Evolutionary conservation across 2,797 vertebrate genomes (phyloP).

Genomic region (Sciaenops ocellatus): DNA sequence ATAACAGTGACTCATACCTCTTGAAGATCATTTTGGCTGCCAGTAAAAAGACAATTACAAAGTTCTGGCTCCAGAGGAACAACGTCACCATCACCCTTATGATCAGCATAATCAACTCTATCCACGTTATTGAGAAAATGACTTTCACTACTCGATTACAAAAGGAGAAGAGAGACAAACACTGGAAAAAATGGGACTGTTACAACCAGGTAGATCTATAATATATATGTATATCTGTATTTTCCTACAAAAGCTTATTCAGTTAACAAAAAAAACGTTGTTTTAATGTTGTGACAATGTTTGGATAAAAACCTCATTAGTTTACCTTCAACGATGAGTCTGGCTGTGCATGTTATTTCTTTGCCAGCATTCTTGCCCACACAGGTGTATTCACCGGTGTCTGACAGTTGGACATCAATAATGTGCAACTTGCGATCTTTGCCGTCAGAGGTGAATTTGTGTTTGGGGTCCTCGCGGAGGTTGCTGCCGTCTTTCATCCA

Average conservation of each 20-base stretch:
- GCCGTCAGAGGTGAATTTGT: conserved; percentile 96
- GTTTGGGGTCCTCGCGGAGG: conserved; percentile 94
- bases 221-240: too few relatives aligned
- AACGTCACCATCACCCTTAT: too few relatives aligned
- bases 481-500: conserved; percentile 99
- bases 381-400: conserved; percentile 97
- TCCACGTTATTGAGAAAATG: too few relatives aligned
- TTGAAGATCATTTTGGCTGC: too few relatives aligned
- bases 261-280: not conserved
- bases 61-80: too few relatives aligned
- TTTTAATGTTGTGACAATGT: not conserved
- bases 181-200: too few relatives aligned
- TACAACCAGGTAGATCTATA: too few relatives aligned
- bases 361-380: conserved; percentile 94
- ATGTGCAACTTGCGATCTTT: conserved; percentile 97
- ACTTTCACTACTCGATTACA: too few relatives aligned
- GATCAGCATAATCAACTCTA: too few relatives aligned
- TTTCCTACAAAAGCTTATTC: not conserved
- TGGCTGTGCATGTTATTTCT: conserved; percentile 95
- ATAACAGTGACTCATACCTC: too few relatives aligned
- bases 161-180: too few relatives aligned
- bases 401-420: conserved; percentile 97
- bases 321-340: conserved; percentile 97
- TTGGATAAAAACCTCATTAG: not conserved
- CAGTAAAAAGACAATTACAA: too few relatives aligned